phyloP scores from a whole-genome alignment of 2,113 vertebrate genomes.

The Elanoides forficatus region DNA sequence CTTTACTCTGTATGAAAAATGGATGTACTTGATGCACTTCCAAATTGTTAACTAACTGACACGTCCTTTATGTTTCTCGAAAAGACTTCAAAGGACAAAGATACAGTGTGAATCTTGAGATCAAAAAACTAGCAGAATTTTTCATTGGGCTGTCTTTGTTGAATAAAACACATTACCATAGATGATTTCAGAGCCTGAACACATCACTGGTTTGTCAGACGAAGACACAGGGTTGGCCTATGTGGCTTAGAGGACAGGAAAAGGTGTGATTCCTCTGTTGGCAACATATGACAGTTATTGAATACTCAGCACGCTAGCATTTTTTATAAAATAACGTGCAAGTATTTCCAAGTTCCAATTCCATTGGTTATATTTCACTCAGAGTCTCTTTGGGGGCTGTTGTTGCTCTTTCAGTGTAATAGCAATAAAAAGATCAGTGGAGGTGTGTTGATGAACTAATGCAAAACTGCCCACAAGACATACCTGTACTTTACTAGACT shows the following conservation, averaged over 20 bases:
- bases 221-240: neutral
- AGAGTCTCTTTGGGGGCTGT: neutral
- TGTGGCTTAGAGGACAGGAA: neutral
- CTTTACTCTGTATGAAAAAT: neutral
- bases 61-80: neutral
- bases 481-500: neutral
- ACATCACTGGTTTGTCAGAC: neutral
- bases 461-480: neutral
- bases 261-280: neutral
- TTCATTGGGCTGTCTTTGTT: neutral
- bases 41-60: neutral
- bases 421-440: neutral
- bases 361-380: neutral
- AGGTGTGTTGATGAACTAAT: neutral
- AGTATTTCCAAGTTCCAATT: neutral
- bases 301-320: neutral
- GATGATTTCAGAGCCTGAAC: neutral
- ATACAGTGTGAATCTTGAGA: neutral
- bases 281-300: neutral
- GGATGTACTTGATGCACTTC: neutral
- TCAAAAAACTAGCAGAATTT: neutral
- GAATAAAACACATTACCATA: neutral
- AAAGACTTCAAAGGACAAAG: neutral
- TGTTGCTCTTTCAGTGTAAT: neutral
- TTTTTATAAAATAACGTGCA: neutral